Evolutionary conservation across 2,888 invertebrate genomes (phyloP).

Genomic region (Lomographa bimaculata): DNA sequence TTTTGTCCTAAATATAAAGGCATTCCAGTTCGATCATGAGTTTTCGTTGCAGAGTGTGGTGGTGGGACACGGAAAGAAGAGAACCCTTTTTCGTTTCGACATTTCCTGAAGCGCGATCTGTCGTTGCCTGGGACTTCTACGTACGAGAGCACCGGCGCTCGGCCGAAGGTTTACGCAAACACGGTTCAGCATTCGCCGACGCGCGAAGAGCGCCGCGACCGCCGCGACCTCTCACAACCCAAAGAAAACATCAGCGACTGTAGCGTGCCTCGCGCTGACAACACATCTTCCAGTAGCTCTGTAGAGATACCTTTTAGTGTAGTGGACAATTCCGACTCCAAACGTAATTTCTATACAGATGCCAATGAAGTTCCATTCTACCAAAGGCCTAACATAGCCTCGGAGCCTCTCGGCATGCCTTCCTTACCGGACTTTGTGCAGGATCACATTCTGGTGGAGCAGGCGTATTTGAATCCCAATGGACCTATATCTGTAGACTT

Average conservation of each 20-base stretch:
- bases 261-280: conserved; percentile 53
- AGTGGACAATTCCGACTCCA: conserved; percentile 75
- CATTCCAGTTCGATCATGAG: conserved; percentile 49
- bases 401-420: conserved; percentile 81
- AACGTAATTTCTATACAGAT: conserved; percentile 75
- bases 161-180: conserved; percentile 88
- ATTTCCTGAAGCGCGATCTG: conserved; percentile 89
- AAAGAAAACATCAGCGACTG: conserved; percentile 63
- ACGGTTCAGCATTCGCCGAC: conserved; percentile 78
- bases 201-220: conserved; percentile 63
- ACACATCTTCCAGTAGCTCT: conserved; percentile 71
- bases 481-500: conserved; percentile 82
- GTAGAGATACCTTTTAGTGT: conserved; percentile 77
- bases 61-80: conserved; percentile 85
- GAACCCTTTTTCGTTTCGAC: conserved; percentile 93
- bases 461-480: conserved; percentile 86
- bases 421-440: conserved; percentile 94
- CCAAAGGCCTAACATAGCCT: conserved; percentile 70
- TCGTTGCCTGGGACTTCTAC: conserved; percentile 80
- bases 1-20: conserved; percentile 74
- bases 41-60: conserved; percentile 68
- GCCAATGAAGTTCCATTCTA: conserved; percentile 66
- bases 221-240: conserved; percentile 55
- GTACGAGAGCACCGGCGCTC: conserved; percentile 88
- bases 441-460: conserved; percentile 93